Conservation (phyloP, 2,888 invertebrate species). For the Sphaerophoria taeniata region DNA sequence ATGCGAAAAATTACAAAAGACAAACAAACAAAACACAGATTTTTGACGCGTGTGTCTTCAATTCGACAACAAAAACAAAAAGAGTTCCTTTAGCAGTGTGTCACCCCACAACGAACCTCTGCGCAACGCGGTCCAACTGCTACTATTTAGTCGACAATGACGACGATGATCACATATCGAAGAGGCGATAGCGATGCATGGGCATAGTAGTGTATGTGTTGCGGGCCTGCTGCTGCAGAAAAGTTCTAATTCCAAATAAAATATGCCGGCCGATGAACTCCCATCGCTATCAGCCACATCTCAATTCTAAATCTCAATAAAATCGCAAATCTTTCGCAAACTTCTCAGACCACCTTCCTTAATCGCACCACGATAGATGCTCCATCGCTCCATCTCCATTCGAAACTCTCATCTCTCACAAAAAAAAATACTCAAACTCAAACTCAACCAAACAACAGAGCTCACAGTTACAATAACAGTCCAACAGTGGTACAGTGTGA, state of each 20-base stretch:
- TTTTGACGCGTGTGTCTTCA: conserved; percentile 28
- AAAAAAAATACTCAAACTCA: not conserved
- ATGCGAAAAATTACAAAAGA: too few relatives aligned
- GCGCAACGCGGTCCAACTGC: conserved; percentile 69
- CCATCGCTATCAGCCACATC: conserved; percentile 43
- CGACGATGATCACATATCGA: conserved; percentile 58
- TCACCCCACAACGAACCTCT: conserved; percentile 46
- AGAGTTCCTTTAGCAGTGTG: not conserved
- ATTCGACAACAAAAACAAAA: conserved; percentile 38
- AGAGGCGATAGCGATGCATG: conserved; percentile 41
- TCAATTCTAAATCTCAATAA: conserved; percentile 36
- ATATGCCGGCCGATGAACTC: conserved; percentile 72
- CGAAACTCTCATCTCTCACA: conserved; percentile 33
- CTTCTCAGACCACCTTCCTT: conserved; percentile 7
- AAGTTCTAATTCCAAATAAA: conserved; percentile 37
- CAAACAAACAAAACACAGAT: not conserved
- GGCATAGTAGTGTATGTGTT: conserved; percentile 33
- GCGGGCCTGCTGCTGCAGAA: not conserved
- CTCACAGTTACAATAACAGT: conserved; percentile 18
- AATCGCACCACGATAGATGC: too few relatives aligned
- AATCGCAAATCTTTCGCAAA: conserved; percentile 24
- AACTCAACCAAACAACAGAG: not conserved
- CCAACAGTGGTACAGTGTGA: not conserved
- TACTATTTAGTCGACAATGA: conserved; percentile 46
- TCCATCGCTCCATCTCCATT: not conserved